phyloP scores from a whole-genome alignment of 2,797 vertebrate species.

The Oreochromis mossambicus region DNA sequence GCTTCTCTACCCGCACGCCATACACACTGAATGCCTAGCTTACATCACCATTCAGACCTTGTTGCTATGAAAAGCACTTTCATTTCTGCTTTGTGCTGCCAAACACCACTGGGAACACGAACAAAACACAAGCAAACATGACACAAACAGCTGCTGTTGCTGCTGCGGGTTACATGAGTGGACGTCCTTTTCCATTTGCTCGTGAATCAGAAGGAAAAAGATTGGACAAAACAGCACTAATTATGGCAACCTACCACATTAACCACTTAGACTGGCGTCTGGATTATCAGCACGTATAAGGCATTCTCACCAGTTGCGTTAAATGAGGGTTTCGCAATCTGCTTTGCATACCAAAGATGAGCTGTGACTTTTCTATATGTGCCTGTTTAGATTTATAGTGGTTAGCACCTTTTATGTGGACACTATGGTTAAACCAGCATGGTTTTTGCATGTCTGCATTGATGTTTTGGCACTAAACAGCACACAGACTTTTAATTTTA shows the following conservation, averaged over 20 bases:
- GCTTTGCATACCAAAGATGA: conserved; percentile 4
- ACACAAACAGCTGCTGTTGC: conserved; percentile 70
- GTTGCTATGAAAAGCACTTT: conserved; percentile 74
- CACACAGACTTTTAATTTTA: neutral
- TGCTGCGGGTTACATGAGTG: conserved; percentile 59
- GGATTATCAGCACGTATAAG: neutral
- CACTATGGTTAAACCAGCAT: neutral
- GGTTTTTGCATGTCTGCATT: neutral
- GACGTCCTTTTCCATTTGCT: conserved; percentile 57
- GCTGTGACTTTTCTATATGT: conserved; percentile 6
- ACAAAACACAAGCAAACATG: conserved; percentile 73
- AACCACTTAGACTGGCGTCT: conserved; percentile 9
- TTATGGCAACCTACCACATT: conserved; percentile 32
- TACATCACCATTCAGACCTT: conserved; percentile 67
- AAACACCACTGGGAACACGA: conserved; percentile 67
- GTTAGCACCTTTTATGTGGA: conserved; percentile 1
- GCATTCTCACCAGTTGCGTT: conserved; percentile 5
- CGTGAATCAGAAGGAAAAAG: conserved; percentile 31
- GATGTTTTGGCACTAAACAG: neutral
- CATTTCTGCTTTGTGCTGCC: conserved; percentile 76
- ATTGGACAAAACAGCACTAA: conserved; percentile 49
- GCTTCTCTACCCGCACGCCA: conserved; percentile 18
- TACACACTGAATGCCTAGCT: conserved; percentile 51
- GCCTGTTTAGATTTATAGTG: conserved; percentile 12
- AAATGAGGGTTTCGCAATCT: neutral